A percentile compares a stretch with the other conserved stretches of the same genome.
Evolutionary conservation across 2,113 vertebrate genomes (phyloP).

Genomic region (Tetrao urogallus): DNA sequence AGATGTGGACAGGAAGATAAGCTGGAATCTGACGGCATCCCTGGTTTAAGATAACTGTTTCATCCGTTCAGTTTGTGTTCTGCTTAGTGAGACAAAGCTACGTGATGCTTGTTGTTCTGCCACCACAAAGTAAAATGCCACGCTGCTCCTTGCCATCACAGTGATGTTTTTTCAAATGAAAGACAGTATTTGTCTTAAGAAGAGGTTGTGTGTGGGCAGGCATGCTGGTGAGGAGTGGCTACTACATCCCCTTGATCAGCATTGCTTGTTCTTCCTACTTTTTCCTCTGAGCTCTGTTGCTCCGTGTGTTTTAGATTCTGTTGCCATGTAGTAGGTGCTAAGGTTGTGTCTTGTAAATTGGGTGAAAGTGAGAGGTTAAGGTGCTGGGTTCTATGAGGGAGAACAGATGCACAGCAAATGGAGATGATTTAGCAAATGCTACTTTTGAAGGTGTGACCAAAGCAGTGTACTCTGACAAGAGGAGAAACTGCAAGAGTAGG

Average conservation of each 20-base stretch:
- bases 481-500: not conserved
- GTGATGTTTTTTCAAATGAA: not conserved
- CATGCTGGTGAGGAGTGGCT: not conserved
- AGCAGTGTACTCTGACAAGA: not conserved
- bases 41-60: slow-evolving; percentile 9
- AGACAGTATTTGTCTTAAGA: not conserved
- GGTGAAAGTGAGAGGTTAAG: not conserved
- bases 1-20: not conserved
- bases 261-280: not conserved
- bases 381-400: not conserved
- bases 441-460: not conserved
- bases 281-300: not conserved
- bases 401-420: not conserved
- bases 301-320: not conserved
- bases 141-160: not conserved
- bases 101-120: not conserved
- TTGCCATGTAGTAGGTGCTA: not conserved
- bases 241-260: not conserved
- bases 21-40: not conserved
- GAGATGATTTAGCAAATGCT: not conserved
- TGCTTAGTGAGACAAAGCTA: not conserved
- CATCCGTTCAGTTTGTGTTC: not conserved
- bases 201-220: not conserved
- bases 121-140: not conserved
- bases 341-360: not conserved